A percentile compares a stretch with the other conserved stretches of the same genome.
These are phyloP conservation scores for Bagarius yarrelli DNA, from an alignment of 2,113 vertebrate genomes.

Conservation along the genomic window DNA sequence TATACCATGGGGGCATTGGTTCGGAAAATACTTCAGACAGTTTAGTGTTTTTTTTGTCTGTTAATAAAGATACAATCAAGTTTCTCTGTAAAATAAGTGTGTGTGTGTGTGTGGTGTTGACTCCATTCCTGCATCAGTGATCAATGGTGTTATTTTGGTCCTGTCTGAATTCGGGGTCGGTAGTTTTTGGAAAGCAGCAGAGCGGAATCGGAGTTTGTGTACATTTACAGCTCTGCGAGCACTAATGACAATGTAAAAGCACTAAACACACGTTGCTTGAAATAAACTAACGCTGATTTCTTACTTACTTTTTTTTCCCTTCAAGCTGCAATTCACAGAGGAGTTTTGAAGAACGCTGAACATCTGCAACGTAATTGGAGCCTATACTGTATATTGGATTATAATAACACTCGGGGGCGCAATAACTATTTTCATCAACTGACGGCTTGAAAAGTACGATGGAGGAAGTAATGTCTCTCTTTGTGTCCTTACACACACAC, in stretches of 20 bases:
- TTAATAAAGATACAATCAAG: no score
- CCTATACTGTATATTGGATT: slow-evolving; percentile 30
- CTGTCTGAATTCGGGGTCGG: not conserved
- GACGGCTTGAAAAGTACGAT: slow-evolving; percentile 10
- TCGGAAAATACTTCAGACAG: no score
- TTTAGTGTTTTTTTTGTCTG: no score
- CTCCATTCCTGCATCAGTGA: not conserved
- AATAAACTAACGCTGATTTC: slow-evolving; percentile 27
- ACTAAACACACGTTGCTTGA: slow-evolving; percentile 26
- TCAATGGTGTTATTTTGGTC: slow-evolving; percentile 18
- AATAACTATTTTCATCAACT: slow-evolving; percentile 35
- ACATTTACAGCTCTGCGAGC: slow-evolving; percentile 20
- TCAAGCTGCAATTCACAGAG: not conserved
- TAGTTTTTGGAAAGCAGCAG: not conserved
- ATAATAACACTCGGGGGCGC: slow-evolving; percentile 37
- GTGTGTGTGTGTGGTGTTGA: not conserved
- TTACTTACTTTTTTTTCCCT: not conserved
- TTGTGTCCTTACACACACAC: slow-evolving; percentile 16
- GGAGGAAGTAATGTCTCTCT: not conserved
- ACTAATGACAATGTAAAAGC: slow-evolving; percentile 31
- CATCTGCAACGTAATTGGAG: slow-evolving; percentile 37
- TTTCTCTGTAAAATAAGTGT: no score
- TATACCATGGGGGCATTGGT: no score
- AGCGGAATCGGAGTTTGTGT: slow-evolving; percentile 1
- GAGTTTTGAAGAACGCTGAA: slow-evolving; percentile 5